Evolutionary conservation across 2,113 vertebrate species (phyloP).

Genomic region (Tragelaphus scriptus): DNA sequence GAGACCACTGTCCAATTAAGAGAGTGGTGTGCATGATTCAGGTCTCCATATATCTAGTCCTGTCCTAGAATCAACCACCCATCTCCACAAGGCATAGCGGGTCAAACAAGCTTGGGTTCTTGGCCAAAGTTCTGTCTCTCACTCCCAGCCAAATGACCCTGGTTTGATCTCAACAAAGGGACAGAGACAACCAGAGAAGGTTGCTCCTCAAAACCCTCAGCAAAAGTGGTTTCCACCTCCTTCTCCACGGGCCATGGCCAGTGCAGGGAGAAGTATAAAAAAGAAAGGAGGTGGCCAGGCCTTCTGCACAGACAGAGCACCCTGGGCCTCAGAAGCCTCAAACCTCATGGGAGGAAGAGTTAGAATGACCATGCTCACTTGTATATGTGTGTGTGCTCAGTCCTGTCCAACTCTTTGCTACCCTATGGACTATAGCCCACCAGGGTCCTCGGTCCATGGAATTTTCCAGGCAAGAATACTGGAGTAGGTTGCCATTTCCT

Average conservation of each 20-base stretch:
- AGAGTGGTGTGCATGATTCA: not conserved
- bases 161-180: not conserved
- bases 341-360: not conserved
- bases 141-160: not conserved
- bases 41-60: not conserved
- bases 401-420: not conserved
- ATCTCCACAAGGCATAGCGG: not conserved
- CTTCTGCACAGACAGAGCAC: not conserved
- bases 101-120: not conserved
- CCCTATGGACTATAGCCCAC: not conserved
- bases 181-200: not conserved
- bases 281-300: not conserved
- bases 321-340: not conserved
- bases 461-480: not conserved
- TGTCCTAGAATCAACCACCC: not conserved
- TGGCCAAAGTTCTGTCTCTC: not conserved
- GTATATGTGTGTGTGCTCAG: accelerated
- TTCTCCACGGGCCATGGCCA: not conserved
- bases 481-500: not conserved
- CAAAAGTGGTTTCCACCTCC: not conserved
- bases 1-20: not conserved
- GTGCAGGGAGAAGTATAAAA: not conserved
- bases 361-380: not conserved
- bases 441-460: not conserved
- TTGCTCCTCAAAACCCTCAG: not conserved